Evolutionary conservation across 2,888 invertebrate genomes (phyloP).

Genomic region (Augochlorella aurata): DNA sequence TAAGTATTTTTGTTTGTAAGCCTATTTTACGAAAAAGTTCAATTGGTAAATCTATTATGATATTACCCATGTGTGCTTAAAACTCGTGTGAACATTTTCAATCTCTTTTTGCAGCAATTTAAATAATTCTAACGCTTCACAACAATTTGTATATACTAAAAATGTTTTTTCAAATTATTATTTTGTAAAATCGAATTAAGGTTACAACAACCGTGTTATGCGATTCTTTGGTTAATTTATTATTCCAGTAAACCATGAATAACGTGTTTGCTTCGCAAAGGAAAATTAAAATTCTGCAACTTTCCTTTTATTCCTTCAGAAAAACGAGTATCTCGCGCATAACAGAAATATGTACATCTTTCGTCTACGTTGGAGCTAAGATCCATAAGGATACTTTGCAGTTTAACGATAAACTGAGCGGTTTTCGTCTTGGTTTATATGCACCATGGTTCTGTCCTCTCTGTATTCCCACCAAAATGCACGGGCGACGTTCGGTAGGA

Average conservation of each 20-base stretch:
- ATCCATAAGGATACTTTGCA: background rate
- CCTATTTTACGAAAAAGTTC: no score
- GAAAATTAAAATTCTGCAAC: background rate
- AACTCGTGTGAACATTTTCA: no score
- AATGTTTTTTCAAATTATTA: background rate
- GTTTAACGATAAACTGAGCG: background rate
- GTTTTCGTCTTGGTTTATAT: background rate
- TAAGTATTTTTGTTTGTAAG: no score
- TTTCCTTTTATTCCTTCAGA: background rate
- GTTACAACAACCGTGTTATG: background rate
- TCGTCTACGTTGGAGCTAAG: background rate
- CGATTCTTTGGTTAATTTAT: background rate
- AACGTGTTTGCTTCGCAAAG: background rate
- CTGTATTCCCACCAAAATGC: background rate
- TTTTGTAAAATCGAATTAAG: background rate
- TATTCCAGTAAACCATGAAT: background rate
- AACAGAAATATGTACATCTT: background rate
- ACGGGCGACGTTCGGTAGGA: background rate
- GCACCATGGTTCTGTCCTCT: background rate
- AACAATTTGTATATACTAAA: background rate
- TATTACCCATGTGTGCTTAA: no score
- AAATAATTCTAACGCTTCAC: no score
- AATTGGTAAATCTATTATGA: no score
- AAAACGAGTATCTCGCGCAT: background rate
- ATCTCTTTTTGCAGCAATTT: no score